Evolutionary conservation across 2,888 invertebrate genomes (phyloP).

Genomic region (Amitus sp.): DNA sequence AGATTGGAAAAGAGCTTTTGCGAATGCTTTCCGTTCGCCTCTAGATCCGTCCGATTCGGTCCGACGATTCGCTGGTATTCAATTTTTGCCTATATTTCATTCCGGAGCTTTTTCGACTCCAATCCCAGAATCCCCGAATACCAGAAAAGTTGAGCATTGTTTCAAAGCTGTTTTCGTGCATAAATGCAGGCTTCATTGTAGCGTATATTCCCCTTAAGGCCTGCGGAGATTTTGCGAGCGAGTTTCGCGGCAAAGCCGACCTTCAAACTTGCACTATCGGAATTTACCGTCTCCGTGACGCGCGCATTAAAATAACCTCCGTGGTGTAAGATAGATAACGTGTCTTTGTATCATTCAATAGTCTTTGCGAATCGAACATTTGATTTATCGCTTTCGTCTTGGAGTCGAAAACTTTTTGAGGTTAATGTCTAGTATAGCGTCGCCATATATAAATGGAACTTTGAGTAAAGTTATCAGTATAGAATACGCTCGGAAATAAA

Average conservation of each 20-base stretch:
- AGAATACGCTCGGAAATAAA: too few species aligned
- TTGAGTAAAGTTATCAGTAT: too few species aligned
- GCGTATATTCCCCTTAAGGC: slow-evolving; percentile 2
- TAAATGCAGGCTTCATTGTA: not conserved
- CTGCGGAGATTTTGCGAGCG: slow-evolving; percentile 10
- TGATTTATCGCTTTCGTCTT: not conserved
- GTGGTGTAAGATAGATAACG: slow-evolving; percentile 12
- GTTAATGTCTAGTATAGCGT: too few species aligned
- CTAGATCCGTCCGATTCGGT: too few species aligned
- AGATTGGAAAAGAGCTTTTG: not conserved
- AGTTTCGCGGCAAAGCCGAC: slow-evolving; percentile 15
- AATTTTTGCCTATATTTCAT: too few species aligned
- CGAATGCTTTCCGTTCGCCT: not conserved
- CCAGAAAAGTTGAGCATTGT: not conserved
- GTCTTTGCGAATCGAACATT: slow-evolving; percentile 9
- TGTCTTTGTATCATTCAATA: slow-evolving; percentile 12
- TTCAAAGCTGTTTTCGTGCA: not conserved
- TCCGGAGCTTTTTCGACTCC: too few species aligned
- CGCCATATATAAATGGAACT: too few species aligned
- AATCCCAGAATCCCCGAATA: not conserved
- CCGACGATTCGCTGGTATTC: too few species aligned
- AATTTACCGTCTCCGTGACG: slow-evolving; percentile 13
- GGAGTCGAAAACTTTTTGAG: not conserved
- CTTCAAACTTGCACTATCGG: slow-evolving; percentile 14
- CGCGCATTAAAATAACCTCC: slow-evolving; percentile 16